Base-by-base conservation (phyloP, 2,113 vertebrate genomes). In the Proterorhinus semilunaris region DNA sequence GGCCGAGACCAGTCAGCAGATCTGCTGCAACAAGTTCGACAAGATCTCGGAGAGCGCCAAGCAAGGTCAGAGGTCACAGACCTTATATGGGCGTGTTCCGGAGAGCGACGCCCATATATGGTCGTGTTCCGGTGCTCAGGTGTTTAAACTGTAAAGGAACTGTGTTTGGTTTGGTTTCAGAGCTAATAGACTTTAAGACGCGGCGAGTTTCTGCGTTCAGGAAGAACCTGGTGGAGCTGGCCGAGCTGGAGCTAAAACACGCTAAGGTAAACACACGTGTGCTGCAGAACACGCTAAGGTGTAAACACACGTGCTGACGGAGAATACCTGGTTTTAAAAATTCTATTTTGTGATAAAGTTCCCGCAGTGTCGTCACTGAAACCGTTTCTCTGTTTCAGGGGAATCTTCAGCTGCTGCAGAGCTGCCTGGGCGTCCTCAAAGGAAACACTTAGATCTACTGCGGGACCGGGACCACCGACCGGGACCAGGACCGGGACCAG, bases 1-100 rank as follows among this genome's bases (percentile, higher is more conserved):
- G 88, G 95, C 96, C 8, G 97, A 99, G 92, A 98, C 95, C 57
- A 94, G 93, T 86, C 98, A 99, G 85, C 98, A 99, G 79, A 86
- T 99, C 84, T 96, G 95, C 88, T 98, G 97, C 93, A 96, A 98
- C 89, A 98, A 98, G 89, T 99, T 99, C 91, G 98, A 99, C 91
- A 99, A 98, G 90, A 98, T 99, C 89, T 98, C 97, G 11, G 96
- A 98, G 89, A 98, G 96, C 0, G 98, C 96, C 77, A 99, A 99
- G 91, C 98, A 99, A 96, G 98, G 98, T 98, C 4, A 47, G 55
- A 27, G 63, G 36, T 46, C 74, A 21, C 1, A 21, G 27, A 3
- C 27, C 27, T 0, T 36, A 36, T 36, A 36, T 36, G 27, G 27
- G 2, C 27, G 0, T 36, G 47, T 50, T 13, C 21, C 21, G 0